These are phyloP conservation scores for Gorsachius magnificus DNA, from an alignment of 2,797 vertebrate genomes.

Conservation along the genomic window DNA sequence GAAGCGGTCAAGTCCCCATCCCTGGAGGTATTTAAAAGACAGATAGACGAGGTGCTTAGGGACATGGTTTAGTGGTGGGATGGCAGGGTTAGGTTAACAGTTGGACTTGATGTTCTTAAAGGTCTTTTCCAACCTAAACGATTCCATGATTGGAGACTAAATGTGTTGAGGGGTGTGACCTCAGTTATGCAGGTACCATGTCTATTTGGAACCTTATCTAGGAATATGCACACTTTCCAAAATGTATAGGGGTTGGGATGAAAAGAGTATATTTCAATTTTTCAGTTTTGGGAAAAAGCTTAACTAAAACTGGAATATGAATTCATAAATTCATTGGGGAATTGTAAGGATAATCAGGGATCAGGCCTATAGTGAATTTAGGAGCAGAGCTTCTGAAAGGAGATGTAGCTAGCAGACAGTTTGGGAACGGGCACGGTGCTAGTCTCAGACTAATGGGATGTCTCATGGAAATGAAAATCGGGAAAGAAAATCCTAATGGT, in stretches of 20 bases:
- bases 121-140: too few species aligned
- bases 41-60: too few species aligned
- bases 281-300: neutral
- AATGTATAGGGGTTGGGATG: neutral
- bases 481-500: neutral
- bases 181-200: neutral
- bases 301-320: neutral
- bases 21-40: too few species aligned
- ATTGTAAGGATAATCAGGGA: neutral
- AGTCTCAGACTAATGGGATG: neutral
- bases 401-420: neutral
- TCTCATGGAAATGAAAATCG: neutral
- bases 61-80: too few species aligned
- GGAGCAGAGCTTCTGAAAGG: neutral
- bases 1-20: too few species aligned
- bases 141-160: neutral
- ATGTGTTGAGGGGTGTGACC: neutral
- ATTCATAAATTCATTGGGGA: neutral
- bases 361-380: neutral
- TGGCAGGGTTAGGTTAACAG: too few species aligned
- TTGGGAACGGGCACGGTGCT: neutral
- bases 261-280: neutral
- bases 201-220: neutral
- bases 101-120: too few species aligned
- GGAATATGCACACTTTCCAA: neutral